phyloP scores from a whole-genome alignment of 2,113 vertebrate species.

The Tupaia tana region DNA sequence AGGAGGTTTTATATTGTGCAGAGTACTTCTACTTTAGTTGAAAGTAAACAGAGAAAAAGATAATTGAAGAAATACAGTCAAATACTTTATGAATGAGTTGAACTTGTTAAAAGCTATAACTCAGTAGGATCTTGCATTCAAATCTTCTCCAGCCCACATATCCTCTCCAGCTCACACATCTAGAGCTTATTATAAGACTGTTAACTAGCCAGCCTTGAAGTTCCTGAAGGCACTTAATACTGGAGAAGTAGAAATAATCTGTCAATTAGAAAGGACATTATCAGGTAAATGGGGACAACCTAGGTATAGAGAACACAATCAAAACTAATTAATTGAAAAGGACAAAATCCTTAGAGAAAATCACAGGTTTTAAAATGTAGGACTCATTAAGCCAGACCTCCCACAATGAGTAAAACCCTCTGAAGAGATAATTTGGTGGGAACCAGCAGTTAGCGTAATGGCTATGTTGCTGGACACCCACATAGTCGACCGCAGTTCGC shows the following conservation, averaged over 20 bases:
- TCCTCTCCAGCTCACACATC: background rate
- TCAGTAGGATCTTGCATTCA: conserved; percentile 18
- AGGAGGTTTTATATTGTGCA: background rate
- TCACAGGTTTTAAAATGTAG: background rate
- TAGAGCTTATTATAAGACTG: conserved; percentile 3
- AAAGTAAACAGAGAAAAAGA: background rate
- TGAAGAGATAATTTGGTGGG: background rate
- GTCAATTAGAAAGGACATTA: background rate
- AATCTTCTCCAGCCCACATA: background rate
- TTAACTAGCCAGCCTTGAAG: background rate
- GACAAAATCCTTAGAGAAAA: background rate
- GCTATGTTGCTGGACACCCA: no score
- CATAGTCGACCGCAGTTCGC: no score
- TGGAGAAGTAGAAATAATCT: conserved; percentile 16
- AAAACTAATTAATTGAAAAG: conserved; percentile 22
- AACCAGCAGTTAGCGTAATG: no score
- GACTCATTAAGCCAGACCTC: background rate
- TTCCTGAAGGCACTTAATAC: background rate
- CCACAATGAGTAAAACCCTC: background rate
- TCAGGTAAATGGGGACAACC: background rate
- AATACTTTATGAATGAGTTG: background rate
- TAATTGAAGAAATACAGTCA: background rate
- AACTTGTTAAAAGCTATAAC: conserved; percentile 34
- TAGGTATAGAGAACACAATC: background rate
- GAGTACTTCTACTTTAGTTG: background rate